Evolutionary conservation across 53 echinoderm and acorn worm genomes (phyloP).

Genomic region (Crossaster papposus): DNA sequence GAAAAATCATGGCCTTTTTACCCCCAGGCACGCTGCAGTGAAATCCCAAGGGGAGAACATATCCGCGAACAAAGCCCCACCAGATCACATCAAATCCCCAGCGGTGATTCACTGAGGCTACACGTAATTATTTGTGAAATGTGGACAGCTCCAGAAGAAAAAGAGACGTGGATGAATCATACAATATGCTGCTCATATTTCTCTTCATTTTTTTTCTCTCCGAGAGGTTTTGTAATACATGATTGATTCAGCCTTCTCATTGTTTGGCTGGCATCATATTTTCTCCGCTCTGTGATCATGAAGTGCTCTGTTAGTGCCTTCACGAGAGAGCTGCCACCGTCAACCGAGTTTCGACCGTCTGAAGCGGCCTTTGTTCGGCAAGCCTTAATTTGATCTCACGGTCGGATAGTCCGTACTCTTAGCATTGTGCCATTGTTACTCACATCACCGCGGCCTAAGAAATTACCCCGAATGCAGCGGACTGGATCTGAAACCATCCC

Average conservation of each 20-base stretch:
- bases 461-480: background rate
- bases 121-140: slow-evolving; percentile 47
- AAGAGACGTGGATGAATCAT: slow-evolving; percentile 34
- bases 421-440: slow-evolving; percentile 34
- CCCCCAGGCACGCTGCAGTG: background rate
- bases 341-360: background rate
- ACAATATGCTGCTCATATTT: slow-evolving; percentile 51
- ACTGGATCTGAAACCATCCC: background rate
- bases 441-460: background rate
- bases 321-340: background rate
- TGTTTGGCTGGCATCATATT: slow-evolving; percentile 41
- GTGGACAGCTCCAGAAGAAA: background rate
- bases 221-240: slow-evolving; percentile 28
- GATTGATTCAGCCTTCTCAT: slow-evolving; percentile 55
- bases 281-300: slow-evolving; percentile 30
- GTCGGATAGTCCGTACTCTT: slow-evolving; percentile 33
- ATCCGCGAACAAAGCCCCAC: slow-evolving; percentile 38
- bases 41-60: background rate
- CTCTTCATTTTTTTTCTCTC: slow-evolving; percentile 29
- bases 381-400: slow-evolving; percentile 52
- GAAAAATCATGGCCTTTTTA: slow-evolving; percentile 21
- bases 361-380: slow-evolving; percentile 37
- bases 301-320: background rate
- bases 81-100: slow-evolving; percentile 7
- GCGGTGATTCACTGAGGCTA: slow-evolving; percentile 37